Percentiles rank a stretch among this genome's conserved stretches.
Evolutionary conservation across 2,888 invertebrate genomes (phyloP).

Genomic region (Eucriotettix oculatus): DNA sequence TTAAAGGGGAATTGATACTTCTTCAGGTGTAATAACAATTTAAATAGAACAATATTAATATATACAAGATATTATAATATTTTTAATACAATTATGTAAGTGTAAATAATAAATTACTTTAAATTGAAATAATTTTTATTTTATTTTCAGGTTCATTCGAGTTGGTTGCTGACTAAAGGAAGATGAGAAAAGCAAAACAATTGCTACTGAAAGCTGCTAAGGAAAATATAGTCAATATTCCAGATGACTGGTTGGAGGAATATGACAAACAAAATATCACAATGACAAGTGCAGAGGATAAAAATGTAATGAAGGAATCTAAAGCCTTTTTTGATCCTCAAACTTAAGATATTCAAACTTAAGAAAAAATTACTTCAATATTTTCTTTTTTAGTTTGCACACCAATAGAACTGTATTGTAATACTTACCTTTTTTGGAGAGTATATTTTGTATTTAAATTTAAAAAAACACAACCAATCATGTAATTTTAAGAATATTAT

Average conservation of each 20-base stretch:
- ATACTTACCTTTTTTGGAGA: too few relatives aligned
- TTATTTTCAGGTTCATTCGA: constrained; percentile 42
- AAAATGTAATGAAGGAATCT: constrained; percentile 4
- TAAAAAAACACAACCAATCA: too few relatives aligned
- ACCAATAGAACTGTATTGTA: not conserved
- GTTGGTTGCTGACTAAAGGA: constrained; percentile 51
- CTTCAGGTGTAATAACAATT: too few relatives aligned
- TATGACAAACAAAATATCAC: not conserved
- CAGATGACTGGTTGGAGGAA: constrained; percentile 29
- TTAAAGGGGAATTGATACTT: too few relatives aligned
- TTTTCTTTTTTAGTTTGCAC: constrained; percentile 53
- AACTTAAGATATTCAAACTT: constrained; percentile 43
- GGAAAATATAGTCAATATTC: constrained; percentile 41
- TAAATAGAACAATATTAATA: too few relatives aligned
- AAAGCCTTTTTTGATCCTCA: constrained; percentile 37
- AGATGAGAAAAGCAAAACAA: constrained; percentile 39
- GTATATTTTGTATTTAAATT: too few relatives aligned
- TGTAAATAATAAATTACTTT: too few relatives aligned
- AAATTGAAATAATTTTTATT: too few relatives aligned
- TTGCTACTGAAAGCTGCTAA: constrained; percentile 43
- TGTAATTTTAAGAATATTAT: too few relatives aligned
- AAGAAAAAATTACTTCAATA: constrained; percentile 42
- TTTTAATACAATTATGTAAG: too few relatives aligned
- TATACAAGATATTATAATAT: too few relatives aligned
- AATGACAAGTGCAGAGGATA: not conserved